These are phyloP conservation scores for Scylla paramamosain DNA, from an alignment of 1,140 invertebrate species.

Conservation along the genomic window DNA sequence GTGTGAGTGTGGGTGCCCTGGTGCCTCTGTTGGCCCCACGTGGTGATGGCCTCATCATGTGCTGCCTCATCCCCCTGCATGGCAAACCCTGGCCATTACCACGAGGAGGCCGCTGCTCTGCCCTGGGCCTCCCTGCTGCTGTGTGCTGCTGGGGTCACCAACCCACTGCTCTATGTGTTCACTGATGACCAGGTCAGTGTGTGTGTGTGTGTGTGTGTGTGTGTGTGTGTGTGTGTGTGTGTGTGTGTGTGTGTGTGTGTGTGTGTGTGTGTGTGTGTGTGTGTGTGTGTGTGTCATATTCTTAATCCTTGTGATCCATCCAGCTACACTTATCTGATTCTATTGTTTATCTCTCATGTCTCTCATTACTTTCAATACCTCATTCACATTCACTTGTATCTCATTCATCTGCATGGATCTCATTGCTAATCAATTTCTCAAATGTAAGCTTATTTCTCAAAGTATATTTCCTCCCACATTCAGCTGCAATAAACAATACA, in stretches of 20 bases:
- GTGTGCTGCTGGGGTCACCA: conserved; percentile 70
- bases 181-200: conserved; percentile 70
- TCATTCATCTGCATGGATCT: too few species aligned
- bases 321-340: not conserved
- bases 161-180: conserved; percentile 76
- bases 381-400: too few species aligned
- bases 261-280: conserved; percentile 41
- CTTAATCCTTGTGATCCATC: not conserved
- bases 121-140: conserved; percentile 76
- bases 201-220: conserved; percentile 32
- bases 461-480: too few species aligned
- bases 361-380: too few species aligned
- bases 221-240: conserved; percentile 41
- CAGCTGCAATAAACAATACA: too few species aligned
- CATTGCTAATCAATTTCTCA: too few species aligned
- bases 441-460: too few species aligned
- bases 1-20: conserved; percentile 67
- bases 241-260: conserved; percentile 41
- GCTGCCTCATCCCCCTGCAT: conserved; percentile 61
- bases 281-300: conserved; percentile 27
- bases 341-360: not conserved
- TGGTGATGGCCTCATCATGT: conserved; percentile 73
- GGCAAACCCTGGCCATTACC: conserved; percentile 54
- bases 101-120: conserved; percentile 69
- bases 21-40: conserved; percentile 72